Base-by-base conservation (phyloP, 2,797 vertebrate genomes). In the Naso thynnoides region DNA sequence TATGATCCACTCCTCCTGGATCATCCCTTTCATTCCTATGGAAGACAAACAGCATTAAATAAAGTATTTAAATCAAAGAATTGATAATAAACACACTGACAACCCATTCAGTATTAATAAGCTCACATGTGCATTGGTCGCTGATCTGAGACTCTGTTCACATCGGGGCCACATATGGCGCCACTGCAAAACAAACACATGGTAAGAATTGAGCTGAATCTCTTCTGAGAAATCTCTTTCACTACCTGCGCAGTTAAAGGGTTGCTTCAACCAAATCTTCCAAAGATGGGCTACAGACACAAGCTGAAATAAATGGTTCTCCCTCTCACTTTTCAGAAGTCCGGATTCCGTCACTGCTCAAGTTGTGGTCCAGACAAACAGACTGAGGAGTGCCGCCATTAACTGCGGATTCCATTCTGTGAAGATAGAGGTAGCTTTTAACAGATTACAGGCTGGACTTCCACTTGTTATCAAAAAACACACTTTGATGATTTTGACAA, bases 121-220 rank as follows among this genome's bases (percentile, higher is more conserved):
- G 23, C 19, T 29, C 15, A 86, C 86, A 82, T 62, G 42, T 84
- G 50, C 36, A 52, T 50, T 50, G 8, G 6, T 15, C 14, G 27
- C 15, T 63, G 23, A 45, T 39, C 1, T 6, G 42, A 45, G 9
- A 1, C 36, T 38, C 23, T 7, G 47, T 8, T 41, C 11, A 3
- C 4, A 0, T 48, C 44, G 1, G 60, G 15, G 27, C 1, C 21
- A 6, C 2, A 14, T 48, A 0, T 27, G 55, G 58, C 6, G n/a
- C 45, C 44, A 21, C 84, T 88, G 63, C 21, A 76, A 88, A 73
- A 78, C 8, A 85, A 49, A 80, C 15, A 38, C 24, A 0, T 38
- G 15, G 60, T 63, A 21, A 70, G 52, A 57, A 56, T 29, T n/a
- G 1, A 27, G 41, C 16, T 47, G 14, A 57, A 42, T 41, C 47